A percentile compares a stretch with the other conserved stretches of the same genome.
Conservation (phyloP, 2,888 invertebrate genomes). For the Phoronis australis region DNA sequence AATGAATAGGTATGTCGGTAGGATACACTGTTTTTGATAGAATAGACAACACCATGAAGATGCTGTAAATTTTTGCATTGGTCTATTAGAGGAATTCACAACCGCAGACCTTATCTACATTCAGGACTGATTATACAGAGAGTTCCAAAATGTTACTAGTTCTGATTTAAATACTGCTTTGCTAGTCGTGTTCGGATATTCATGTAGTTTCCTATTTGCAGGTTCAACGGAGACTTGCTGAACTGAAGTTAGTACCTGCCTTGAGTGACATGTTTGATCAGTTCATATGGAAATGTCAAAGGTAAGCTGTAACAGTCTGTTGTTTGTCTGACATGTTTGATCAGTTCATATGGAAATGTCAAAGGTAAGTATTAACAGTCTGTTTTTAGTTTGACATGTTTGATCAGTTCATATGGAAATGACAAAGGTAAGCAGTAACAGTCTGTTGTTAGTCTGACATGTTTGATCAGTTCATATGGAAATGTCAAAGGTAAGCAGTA, state of each 20-base stretch:
- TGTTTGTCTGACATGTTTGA: constrained; percentile 52
- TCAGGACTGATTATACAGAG: too few species aligned
- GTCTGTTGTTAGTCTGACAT: constrained; percentile 50
- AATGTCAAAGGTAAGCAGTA: constrained; percentile 47
- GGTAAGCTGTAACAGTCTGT: constrained; percentile 40
- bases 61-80: too few species aligned
- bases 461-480: constrained; percentile 54
- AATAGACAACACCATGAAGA: too few species aligned
- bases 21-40: too few species aligned
- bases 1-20: too few species aligned
- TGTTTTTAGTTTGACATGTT: constrained; percentile 51
- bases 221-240: constrained; percentile 52
- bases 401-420: constrained; percentile 54
- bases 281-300: constrained; percentile 53
- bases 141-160: too few species aligned
- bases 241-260: constrained; percentile 48
- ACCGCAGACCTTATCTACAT: too few species aligned
- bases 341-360: constrained; percentile 53
- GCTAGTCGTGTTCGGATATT: not conserved
- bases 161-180: too few species aligned
- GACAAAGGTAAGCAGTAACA: constrained; percentile 45
- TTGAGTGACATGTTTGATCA: constrained; percentile 52
- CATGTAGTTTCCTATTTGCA: constrained; percentile 16
- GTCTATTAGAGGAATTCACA: too few species aligned
- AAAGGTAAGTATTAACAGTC: constrained; percentile 43